phyloP scores from a whole-genome alignment of 1,140 invertebrate genomes.

The Heliconius hewitsoni region DNA sequence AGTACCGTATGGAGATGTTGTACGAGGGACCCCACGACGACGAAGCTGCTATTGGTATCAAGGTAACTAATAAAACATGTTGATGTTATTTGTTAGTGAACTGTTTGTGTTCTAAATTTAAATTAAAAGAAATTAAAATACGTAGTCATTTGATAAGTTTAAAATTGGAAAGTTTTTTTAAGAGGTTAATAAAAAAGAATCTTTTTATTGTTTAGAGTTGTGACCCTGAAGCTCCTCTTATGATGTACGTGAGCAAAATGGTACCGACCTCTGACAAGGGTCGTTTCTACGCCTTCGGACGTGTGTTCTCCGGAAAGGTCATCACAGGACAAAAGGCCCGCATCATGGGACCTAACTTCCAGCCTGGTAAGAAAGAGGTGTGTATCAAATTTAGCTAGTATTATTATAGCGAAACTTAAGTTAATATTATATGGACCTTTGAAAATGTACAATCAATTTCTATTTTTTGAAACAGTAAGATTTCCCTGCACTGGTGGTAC shows the following conservation, averaged over 20 bases:
- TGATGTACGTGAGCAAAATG: slow-evolving; percentile 99
- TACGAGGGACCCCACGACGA: slow-evolving; percentile 99
- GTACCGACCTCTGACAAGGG: slow-evolving; percentile 99
- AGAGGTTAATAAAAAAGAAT: neutral
- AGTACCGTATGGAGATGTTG: slow-evolving; percentile 99
- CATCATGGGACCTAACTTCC: slow-evolving; percentile 99
- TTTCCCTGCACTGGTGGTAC: no score
- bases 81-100: neutral
- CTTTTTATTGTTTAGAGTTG: slow-evolving; percentile 13
- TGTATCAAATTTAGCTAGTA: neutral
- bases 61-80: slow-evolving; percentile 75
- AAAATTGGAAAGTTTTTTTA: neutral
- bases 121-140: no score
- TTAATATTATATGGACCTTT: no score
- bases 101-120: neutral
- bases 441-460: no score
- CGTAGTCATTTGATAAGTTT: no score
- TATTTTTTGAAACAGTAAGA: no score
- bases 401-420: neutral
- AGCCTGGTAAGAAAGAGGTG: slow-evolving; percentile 97
- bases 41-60: slow-evolving; percentile 95
- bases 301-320: slow-evolving; percentile 98
- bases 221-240: slow-evolving; percentile 94
- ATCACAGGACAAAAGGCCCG: slow-evolving; percentile 96
- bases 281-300: slow-evolving; percentile 99